Base-by-base conservation (phyloP, 2,113 vertebrate genomes). In the Agapornis roseicollis region DNA sequence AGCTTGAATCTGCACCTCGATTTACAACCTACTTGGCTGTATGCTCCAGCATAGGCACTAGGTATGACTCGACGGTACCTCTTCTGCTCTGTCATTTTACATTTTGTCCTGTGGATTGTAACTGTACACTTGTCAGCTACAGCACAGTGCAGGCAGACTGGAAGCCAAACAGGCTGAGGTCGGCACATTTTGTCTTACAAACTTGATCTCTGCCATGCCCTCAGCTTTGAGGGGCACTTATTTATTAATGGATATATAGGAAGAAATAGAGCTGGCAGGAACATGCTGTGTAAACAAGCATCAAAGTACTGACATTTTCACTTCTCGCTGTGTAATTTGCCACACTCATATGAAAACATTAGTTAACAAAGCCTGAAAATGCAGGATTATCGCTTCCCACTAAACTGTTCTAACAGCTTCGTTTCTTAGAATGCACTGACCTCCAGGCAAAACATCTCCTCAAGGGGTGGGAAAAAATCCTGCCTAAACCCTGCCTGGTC, bases 221-320 rank as follows among this genome's bases (percentile, higher is more conserved):
- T 88, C 39, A 64, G 64, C 39, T 90, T 65, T 65, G 44, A 92
- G 52, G 6, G 9, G 41, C n/a, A 65, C 55, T 81, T 88, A 73
- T 71, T 94, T 92, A 90, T 72, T 86, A 90, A 84, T 52, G 61
- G 52, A 68, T 46, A 7, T 85, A 84, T 44, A 88, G 56, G 16
- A 96, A 94, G 64, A 50, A 78, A 74, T 4, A 29, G 56, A 90
- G 15, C 41, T 86, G 69, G 68, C 72, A 84, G 69, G 60, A 79
- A 90, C 35, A 90, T 8, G 35, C 71, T 66, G 58, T 25, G 46
- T 71, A 95, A 96, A 95, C 68, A 91, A 94, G 82, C 76, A 82
- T 61, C 15, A 6, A 88, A 93, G 66, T 69, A 73, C 74, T 73
- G 79, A 88, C 71, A 78, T 89, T 82, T 88, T 80, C 16, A 8